Percentiles rank a stretch among this genome's conserved stretches.
phyloP scores from a whole-genome alignment of 1,140 invertebrate species.

The Drosophila setifemur region DNA sequence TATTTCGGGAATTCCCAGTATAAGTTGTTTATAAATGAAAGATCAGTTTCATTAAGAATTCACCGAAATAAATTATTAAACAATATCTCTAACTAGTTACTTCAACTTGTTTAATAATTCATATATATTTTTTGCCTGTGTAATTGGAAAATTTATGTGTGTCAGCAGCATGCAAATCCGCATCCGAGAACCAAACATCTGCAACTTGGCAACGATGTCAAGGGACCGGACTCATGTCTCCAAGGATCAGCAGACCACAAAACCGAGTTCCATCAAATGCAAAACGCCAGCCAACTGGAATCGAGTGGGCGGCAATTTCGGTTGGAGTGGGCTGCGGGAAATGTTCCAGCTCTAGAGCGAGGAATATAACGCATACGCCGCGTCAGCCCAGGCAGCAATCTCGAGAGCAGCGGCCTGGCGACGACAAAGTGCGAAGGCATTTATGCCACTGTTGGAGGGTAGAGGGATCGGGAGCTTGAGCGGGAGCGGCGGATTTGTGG shows the following conservation, averaged over 20 bases:
- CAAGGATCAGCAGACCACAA: constrained; percentile 58
- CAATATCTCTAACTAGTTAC: too few relatives aligned
- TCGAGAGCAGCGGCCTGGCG: constrained; percentile 20
- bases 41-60: too few relatives aligned
- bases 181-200: constrained; percentile 4
- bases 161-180: constrained; percentile 14
- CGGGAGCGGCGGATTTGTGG: too few relatives aligned
- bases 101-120: too few relatives aligned
- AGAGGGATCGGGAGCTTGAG: not conserved
- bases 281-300: constrained; percentile 68
- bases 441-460: constrained; percentile 30
- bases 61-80: too few relatives aligned
- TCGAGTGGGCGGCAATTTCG: constrained; percentile 28
- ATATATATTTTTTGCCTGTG: not conserved
- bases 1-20: too few relatives aligned
- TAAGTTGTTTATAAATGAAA: too few relatives aligned
- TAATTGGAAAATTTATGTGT: constrained; percentile 17
- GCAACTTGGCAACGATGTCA: constrained; percentile 32
- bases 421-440: constrained; percentile 62
- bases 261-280: constrained; percentile 49
- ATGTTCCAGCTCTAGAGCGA: constrained; percentile 1
- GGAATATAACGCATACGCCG: constrained; percentile 50
- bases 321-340: not conserved
- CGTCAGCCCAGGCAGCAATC: constrained; percentile 35
- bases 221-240: constrained; percentile 30